Evolutionary conservation across 1,140 invertebrate genomes (phyloP).

Genomic region (Drosophila bipectinata): DNA sequence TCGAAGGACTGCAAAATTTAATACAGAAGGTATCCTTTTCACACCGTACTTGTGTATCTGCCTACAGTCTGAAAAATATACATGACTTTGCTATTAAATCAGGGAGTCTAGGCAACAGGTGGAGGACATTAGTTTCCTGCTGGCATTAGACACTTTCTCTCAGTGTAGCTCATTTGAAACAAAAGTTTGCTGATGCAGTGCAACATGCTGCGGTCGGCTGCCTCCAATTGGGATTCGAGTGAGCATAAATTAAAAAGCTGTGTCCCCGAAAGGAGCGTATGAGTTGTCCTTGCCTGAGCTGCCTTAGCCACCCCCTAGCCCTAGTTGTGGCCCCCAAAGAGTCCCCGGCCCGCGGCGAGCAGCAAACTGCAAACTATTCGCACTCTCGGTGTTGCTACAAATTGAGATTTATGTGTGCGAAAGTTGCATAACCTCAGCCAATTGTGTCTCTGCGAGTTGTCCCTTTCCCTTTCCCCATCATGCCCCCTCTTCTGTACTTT

Average conservation of each 20-base stretch:
- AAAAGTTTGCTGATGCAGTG: conserved; percentile 58
- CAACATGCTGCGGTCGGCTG: conserved; percentile 78
- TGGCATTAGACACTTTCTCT: neutral
- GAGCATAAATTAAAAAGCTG: conserved; percentile 78
- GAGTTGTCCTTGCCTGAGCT: conserved; percentile 41
- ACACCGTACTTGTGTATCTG: neutral
- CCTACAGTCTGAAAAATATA: neutral
- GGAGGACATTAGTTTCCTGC: too few relatives aligned
- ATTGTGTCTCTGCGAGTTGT: conserved; percentile 43
- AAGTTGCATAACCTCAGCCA: conserved; percentile 78
- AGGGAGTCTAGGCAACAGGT: too few relatives aligned
- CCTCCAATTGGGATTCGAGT: conserved; percentile 75
- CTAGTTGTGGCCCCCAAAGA: neutral
- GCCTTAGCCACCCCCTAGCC: conserved; percentile 6
- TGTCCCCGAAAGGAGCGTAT: conserved; percentile 41
- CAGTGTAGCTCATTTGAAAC: conserved; percentile 17
- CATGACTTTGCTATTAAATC: neutral
- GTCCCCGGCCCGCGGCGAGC: neutral
- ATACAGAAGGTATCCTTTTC: conserved; percentile 1
- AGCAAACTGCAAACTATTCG: conserved; percentile 68
- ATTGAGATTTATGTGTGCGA: conserved; percentile 79
- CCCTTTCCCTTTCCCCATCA: neutral
- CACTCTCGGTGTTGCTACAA: conserved; percentile 75
- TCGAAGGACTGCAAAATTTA: conserved; percentile 13
- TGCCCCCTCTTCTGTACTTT: neutral